Evolutionary conservation across 2,797 vertebrate species (phyloP).

Genomic region (Taeniopygia guttata): DNA sequence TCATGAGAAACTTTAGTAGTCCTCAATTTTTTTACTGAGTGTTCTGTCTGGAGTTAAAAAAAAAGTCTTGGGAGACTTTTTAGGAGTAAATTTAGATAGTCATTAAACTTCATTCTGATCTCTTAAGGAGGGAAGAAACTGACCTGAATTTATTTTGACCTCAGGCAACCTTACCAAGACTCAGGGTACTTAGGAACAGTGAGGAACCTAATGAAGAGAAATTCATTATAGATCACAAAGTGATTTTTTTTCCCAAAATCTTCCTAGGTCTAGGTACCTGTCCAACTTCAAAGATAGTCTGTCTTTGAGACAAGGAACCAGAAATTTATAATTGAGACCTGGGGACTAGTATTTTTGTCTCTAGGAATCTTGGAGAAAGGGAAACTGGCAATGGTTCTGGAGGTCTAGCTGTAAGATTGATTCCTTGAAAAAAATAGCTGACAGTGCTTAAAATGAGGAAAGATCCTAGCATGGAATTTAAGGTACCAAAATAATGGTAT

Average conservation of each 20-base stretch:
- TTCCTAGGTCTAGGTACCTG: not conserved
- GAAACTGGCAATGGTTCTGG: not conserved
- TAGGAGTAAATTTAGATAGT: not conserved
- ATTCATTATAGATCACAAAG: slow-evolving; percentile 18
- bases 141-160: not conserved
- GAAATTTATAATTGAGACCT: not conserved
- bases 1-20: not conserved
- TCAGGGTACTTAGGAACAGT: not conserved
- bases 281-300: not conserved
- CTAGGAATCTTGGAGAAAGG: not conserved
- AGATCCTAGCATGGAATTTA: not conserved
- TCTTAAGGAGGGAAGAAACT: not conserved
- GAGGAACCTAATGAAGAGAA: not conserved
- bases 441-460: not conserved
- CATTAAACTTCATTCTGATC: not conserved
- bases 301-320: not conserved
- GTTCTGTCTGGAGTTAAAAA: not conserved
- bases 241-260: not conserved
- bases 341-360: not conserved
- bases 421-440: not conserved
- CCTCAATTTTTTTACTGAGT: not conserved
- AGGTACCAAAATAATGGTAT: not conserved
- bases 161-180: not conserved
- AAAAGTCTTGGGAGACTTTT: not conserved
- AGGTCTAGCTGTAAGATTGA: not conserved